Conservation (phyloP, 2,113 vertebrate species). For the Embiotoca jacksoni region DNA sequence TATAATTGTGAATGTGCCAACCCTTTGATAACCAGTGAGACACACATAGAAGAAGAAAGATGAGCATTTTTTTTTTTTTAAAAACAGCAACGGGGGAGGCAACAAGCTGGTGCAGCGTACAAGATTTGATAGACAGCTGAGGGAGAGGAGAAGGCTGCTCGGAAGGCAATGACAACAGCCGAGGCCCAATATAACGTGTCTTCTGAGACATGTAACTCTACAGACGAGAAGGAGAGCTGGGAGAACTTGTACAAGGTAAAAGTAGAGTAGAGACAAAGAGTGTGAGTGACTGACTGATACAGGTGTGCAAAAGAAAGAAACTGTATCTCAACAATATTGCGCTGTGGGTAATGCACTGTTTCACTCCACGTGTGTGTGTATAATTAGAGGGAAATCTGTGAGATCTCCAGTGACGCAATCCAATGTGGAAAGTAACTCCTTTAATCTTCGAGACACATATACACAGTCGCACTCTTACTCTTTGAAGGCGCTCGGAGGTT, state of each 20-base stretch:
- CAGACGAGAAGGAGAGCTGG: neutral
- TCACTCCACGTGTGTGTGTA: too few relatives aligned
- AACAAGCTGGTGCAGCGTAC: conserved; percentile 11
- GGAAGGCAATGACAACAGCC: conserved; percentile 29
- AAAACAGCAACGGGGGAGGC: conserved; percentile 2
- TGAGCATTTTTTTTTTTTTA: neutral
- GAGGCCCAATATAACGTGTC: neutral
- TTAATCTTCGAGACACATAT: neutral
- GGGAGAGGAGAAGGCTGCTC: conserved; percentile 3
- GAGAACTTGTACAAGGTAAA: neutral
- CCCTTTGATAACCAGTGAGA: neutral
- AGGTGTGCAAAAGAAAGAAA: neutral
- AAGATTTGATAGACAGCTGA: conserved; percentile 24
- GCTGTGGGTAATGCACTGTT: neutral
- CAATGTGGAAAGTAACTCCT: neutral
- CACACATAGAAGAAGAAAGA: neutral
- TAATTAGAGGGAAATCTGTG: conserved; percentile 5
- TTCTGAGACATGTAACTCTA: neutral
- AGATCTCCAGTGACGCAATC: neutral
- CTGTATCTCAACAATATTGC: conserved; percentile 16
- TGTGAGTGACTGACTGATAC: neutral
- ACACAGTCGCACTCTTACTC: conserved; percentile 82
- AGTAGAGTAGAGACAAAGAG: neutral
- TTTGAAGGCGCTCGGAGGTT: conserved; percentile 91
- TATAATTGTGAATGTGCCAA: neutral